Evolutionary conservation across 2,797 vertebrate genomes (phyloP).

Genomic region (Phoeniculus purpureus): DNA sequence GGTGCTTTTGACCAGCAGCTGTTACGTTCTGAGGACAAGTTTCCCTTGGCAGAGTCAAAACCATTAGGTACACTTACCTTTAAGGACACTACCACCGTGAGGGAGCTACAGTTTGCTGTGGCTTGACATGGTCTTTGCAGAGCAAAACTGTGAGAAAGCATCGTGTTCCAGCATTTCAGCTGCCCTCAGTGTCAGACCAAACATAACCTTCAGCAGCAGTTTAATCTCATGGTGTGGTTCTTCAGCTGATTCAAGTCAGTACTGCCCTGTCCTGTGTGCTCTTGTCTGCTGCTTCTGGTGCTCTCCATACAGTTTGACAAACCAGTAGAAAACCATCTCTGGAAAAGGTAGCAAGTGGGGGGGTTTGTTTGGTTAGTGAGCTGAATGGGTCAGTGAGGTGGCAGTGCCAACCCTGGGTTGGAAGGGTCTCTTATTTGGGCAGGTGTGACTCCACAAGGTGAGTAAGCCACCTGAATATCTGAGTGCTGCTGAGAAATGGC

Average conservation of each 20-base stretch:
- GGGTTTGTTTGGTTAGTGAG: background rate
- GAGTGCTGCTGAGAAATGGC: background rate
- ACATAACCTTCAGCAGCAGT: slow-evolving; percentile 41
- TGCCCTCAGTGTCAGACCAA: slow-evolving; percentile 30
- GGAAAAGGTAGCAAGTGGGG: background rate
- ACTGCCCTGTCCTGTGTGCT: slow-evolving; percentile 25
- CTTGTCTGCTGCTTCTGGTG: background rate
- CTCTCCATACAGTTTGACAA: slow-evolving; percentile 23
- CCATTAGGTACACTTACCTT: background rate
- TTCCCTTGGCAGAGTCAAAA: background rate
- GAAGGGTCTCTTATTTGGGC: background rate
- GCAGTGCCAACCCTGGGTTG: background rate
- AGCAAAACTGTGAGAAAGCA: background rate
- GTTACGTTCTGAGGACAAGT: background rate
- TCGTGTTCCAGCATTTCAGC: background rate
- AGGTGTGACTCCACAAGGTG: background rate
- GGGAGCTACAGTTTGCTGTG: background rate
- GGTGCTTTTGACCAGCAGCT: background rate
- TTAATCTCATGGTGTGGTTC: slow-evolving; percentile 62
- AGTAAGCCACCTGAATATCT: background rate
- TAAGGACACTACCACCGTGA: too few relatives aligned
- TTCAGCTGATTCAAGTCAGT: slow-evolving; percentile 52
- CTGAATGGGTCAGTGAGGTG: background rate
- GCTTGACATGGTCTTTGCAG: background rate
- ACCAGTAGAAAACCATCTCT: background rate